Evolutionary conservation across 2,888 invertebrate species (phyloP).

Genomic region (Athripsodes cinereus): DNA sequence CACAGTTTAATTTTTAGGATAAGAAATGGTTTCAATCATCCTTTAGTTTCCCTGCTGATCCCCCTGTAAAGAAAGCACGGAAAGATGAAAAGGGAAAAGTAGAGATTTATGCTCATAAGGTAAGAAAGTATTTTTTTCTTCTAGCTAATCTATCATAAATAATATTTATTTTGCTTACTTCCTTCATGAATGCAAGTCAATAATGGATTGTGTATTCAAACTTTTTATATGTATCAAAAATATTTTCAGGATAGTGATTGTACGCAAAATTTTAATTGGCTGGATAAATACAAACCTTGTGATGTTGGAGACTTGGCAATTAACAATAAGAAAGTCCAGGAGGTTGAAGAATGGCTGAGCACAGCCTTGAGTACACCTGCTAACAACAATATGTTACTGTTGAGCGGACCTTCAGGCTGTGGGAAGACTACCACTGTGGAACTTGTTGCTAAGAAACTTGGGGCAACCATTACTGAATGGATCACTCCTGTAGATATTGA

Average conservation of each 20-base stretch:
- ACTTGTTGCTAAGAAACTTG: conserved; percentile 58
- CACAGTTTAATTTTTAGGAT: neutral
- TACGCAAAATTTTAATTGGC: conserved; percentile 47
- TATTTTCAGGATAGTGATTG: neutral
- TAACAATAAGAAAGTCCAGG: conserved; percentile 67
- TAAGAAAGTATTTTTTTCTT: too few relatives aligned
- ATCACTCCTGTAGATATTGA: conserved; percentile 70
- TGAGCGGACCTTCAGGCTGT: conserved; percentile 79
- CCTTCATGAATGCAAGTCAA: too few relatives aligned
- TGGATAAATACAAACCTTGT: conserved; percentile 55
- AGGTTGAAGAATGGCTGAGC: conserved; percentile 63
- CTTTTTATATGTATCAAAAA: too few relatives aligned
- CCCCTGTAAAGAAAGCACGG: neutral
- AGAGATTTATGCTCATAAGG: too few relatives aligned
- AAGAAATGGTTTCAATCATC: neutral
- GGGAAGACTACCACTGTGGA: conserved; percentile 75
- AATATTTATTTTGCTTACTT: neutral
- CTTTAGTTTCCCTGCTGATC: neutral
- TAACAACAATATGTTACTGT: conserved; percentile 55
- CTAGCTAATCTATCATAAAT: too few relatives aligned
- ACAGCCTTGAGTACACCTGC: conserved; percentile 26
- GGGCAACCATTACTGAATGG: conserved; percentile 69
- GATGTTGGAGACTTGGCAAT: conserved; percentile 61
- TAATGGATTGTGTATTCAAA: too few relatives aligned
- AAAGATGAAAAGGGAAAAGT: neutral